Conservation (phyloP, 2,888 invertebrate species). For the Saturnia pavonia region DNA sequence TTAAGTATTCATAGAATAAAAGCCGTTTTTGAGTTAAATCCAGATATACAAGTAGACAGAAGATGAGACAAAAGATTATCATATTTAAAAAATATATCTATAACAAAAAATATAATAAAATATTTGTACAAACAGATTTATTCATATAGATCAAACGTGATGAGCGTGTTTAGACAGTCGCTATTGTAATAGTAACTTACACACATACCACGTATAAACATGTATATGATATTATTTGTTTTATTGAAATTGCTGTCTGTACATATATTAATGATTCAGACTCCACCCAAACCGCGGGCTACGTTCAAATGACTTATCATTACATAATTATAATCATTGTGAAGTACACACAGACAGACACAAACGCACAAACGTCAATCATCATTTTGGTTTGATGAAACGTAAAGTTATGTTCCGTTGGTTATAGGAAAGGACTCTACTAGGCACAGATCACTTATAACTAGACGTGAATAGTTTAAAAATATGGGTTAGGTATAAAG, state of each 20-base stretch:
- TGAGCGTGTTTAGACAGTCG: no score
- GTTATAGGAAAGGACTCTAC: neutral
- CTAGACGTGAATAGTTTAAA: neutral
- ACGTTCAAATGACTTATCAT: slow-evolving; percentile 80
- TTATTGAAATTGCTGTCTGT: slow-evolving; percentile 48
- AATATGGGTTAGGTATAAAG: neutral
- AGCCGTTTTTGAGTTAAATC: no score
- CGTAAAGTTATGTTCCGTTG: neutral
- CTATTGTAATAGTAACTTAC: no score
- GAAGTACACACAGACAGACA: slow-evolving; percentile 46
- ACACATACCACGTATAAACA: no score
- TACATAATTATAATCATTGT: slow-evolving; percentile 81
- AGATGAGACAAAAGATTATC: no score
- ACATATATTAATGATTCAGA: slow-evolving; percentile 54
- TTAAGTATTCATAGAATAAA: no score
- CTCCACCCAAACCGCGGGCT: slow-evolving; percentile 71
- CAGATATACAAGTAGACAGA: no score
- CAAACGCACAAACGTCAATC: slow-evolving; percentile 42
- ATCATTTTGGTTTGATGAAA: slow-evolving; percentile 36
- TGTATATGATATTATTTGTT: no score
- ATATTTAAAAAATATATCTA: no score
- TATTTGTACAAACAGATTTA: no score
- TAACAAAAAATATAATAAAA: no score
- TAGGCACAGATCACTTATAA: neutral
- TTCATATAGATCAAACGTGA: no score